Evolutionary conservation across 2,113 vertebrate species (phyloP).

Genomic region (Anolis carolinensis): DNA sequence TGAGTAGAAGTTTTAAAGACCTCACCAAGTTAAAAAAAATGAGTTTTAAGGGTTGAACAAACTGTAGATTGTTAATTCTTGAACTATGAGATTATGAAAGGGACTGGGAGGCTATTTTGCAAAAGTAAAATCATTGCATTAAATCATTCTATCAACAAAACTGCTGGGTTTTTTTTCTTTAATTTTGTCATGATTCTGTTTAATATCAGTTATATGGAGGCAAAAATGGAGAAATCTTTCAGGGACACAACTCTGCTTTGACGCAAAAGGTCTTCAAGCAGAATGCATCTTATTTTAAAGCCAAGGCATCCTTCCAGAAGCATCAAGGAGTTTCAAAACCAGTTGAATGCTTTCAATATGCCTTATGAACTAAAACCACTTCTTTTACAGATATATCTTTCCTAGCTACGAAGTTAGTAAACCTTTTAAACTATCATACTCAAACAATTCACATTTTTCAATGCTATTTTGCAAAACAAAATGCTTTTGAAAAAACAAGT

Average conservation of each 20-base stretch:
- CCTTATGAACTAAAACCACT: not conserved
- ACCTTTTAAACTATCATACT: not conserved
- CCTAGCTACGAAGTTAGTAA: not conserved
- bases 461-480: not conserved
- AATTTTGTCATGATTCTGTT: not conserved
- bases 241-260: not conserved
- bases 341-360: not conserved
- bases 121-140: not conserved
- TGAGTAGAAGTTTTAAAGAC: no score
- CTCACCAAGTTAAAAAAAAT: no score
- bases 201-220: not conserved
- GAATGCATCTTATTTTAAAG: not conserved
- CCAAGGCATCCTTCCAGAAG: no score
- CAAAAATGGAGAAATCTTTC: not conserved
- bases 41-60: no score
- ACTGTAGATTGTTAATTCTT: not conserved
- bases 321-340: not conserved
- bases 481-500: no score
- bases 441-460: not conserved
- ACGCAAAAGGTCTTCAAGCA: not conserved
- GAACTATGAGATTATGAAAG: not conserved
- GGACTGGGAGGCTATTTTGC: no score
- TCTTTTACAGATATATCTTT: not conserved
- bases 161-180: not conserved
- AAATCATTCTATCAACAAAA: not conserved